phyloP scores from a whole-genome alignment of 2,888 invertebrate genomes.

The Galerucella nymphaeae region DNA sequence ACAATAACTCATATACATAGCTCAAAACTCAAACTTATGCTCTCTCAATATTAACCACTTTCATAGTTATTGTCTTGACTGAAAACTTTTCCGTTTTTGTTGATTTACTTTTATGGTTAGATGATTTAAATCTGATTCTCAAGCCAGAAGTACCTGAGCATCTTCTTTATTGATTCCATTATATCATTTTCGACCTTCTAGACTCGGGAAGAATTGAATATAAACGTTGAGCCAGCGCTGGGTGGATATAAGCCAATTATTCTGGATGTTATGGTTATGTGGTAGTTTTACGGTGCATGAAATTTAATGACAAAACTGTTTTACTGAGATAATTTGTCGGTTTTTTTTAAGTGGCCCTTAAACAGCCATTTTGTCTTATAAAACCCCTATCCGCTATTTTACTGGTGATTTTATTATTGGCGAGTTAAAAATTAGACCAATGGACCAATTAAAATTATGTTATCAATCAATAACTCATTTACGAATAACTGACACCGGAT shows the following conservation, averaged over 20 bases:
- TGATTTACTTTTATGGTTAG: slow-evolving; percentile 30
- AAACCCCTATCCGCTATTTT: no score
- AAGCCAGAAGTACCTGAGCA: slow-evolving; percentile 34
- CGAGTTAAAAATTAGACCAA: no score
- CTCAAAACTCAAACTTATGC: no score
- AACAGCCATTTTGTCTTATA: no score
- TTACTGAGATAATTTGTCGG: slow-evolving; percentile 31
- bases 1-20: no score
- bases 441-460: no score
- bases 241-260: neutral
- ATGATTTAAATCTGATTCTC: slow-evolving; percentile 26
- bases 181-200: slow-evolving; percentile 32
- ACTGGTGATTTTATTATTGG: no score
- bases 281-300: slow-evolving; percentile 20
- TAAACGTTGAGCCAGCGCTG: neutral
- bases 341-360: slow-evolving; percentile 15
- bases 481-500: slow-evolving; percentile 8
- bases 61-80: no score
- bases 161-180: slow-evolving; percentile 35
- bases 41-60: no score
- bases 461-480: neutral
- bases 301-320: slow-evolving; percentile 29
- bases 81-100: neutral
- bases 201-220: slow-evolving; percentile 22
- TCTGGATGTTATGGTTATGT: slow-evolving; percentile 18